Conservation (phyloP, 1,140 invertebrate genomes). For the Drosophila aff. region DNA sequence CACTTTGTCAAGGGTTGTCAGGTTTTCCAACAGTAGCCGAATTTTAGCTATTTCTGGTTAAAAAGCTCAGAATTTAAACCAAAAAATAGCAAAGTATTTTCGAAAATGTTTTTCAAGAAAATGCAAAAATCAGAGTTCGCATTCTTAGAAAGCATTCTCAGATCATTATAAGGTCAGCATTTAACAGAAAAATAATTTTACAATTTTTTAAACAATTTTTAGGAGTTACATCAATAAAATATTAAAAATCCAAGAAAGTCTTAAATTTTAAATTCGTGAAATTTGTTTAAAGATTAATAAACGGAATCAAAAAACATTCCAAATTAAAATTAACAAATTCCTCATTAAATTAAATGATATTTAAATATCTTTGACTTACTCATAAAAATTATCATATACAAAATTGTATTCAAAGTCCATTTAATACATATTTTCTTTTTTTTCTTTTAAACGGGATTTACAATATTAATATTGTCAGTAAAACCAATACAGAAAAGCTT, state of each 20-base stretch:
- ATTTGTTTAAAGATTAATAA: too few relatives aligned
- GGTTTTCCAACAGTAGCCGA: background rate
- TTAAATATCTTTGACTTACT: background rate
- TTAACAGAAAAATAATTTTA: too few relatives aligned
- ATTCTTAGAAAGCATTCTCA: background rate
- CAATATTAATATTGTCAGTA: background rate
- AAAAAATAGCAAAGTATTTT: too few relatives aligned
- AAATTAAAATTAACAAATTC: too few relatives aligned
- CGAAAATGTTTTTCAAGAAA: background rate
- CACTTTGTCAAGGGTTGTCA: conserved; percentile 2
- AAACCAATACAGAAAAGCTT: background rate
- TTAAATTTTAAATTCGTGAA: too few relatives aligned
- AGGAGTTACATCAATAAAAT: too few relatives aligned
- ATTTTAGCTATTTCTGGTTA: background rate
- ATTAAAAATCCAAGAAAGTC: too few relatives aligned
- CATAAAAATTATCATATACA: background rate
- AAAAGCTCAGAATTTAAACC: background rate
- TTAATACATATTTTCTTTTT: background rate
- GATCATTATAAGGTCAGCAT: too few relatives aligned
- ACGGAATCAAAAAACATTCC: too few relatives aligned
- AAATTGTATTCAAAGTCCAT: background rate
- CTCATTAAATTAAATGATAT: too few relatives aligned
- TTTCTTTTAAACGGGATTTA: background rate
- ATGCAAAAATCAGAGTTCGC: background rate
- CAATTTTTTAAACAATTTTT: too few relatives aligned